Evolutionary conservation across 2,888 invertebrate genomes (phyloP).

Genomic region (Apodemia hepburni): DNA sequence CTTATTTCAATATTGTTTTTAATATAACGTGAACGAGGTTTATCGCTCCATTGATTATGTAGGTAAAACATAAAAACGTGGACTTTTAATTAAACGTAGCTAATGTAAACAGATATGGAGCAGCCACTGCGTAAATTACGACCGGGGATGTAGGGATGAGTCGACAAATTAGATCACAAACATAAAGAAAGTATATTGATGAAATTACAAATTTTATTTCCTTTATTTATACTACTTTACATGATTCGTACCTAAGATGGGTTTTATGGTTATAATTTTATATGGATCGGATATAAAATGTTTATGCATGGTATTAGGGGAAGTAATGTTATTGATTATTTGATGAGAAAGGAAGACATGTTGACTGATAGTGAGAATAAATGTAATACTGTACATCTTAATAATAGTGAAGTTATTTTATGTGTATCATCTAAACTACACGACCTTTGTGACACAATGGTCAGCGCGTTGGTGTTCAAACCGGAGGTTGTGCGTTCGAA

Average conservation of each 20-base stretch:
- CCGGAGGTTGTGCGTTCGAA: no score
- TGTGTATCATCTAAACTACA: no score
- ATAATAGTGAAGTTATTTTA: no score
- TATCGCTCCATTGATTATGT: slow-evolving; percentile 28
- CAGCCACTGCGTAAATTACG: slow-evolving; percentile 45
- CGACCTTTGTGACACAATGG: no score
- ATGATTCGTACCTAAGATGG: slow-evolving; percentile 5
- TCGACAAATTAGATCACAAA: slow-evolving; percentile 5
- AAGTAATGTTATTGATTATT: slow-evolving; percentile 8
- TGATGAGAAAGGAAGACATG: neutral
- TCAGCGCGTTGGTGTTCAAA: no score
- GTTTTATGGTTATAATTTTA: slow-evolving; percentile 9
- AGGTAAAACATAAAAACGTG: slow-evolving; percentile 38
- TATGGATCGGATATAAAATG: neutral
- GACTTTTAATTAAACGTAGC: slow-evolving; percentile 57
- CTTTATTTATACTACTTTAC: slow-evolving; percentile 10
- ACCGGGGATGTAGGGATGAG: slow-evolving; percentile 19
- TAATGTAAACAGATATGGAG: slow-evolving; percentile 52
- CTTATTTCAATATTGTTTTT: slow-evolving; percentile 10
- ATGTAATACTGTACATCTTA: neutral
- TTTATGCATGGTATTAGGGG: slow-evolving; percentile 9
- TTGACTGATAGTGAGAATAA: neutral
- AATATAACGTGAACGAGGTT: slow-evolving; percentile 13
- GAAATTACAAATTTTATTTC: slow-evolving; percentile 14
- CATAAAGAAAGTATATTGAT: slow-evolving; percentile 10